Base-by-base conservation (phyloP, 2,888 invertebrate species). In the Lasius fuliginosus region DNA sequence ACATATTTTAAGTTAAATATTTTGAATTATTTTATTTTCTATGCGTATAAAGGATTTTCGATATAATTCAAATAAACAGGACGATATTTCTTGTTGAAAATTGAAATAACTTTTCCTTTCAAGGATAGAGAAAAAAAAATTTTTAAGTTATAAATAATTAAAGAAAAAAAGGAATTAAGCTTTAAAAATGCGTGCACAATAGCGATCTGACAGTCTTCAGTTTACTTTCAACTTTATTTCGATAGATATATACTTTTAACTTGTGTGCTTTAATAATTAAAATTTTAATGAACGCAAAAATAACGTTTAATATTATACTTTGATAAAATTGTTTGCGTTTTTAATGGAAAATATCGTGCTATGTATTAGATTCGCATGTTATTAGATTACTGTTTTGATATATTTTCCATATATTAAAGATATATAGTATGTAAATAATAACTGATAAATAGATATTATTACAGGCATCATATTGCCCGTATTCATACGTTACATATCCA, bases 401-500 rank as follows among this genome's bases (percentile, higher is more conserved):
- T 49, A 23, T 65, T 30, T n/a, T 23, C 49, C 49, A 23, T 49
- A 33, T 3, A 46, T 33, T 23, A 65, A 42, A 49, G 33, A 40
- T 23, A n/a, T 11, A 11, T 62, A 75, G 23, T 40, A n/a, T n/a
- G 11, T 62, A 75, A 30, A 36, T 77, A 53, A 40, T 42, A 68
- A 40, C 5, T n/a, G 53, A 65, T 27, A 76, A 53, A 68, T 12
- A 53, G 1, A 67, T 76, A 27, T 3, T 76, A 27, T 68, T n/a
- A 15, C n/a, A 36, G 23, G 36, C 3, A 40, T 56, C 27, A n/a
- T 30, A 30, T 69, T 77, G 36, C 40, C 36, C 6, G 6, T 15
- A 74, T 30, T 27, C 36, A 36, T 36, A 5, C 36, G 36, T 36
- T 36, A 36, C 36, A 36, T 36, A 6, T 36, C 36, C 23, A 23